Base-by-base conservation (phyloP, 2,113 vertebrate genomes). In the Perccottus glenii region DNA sequence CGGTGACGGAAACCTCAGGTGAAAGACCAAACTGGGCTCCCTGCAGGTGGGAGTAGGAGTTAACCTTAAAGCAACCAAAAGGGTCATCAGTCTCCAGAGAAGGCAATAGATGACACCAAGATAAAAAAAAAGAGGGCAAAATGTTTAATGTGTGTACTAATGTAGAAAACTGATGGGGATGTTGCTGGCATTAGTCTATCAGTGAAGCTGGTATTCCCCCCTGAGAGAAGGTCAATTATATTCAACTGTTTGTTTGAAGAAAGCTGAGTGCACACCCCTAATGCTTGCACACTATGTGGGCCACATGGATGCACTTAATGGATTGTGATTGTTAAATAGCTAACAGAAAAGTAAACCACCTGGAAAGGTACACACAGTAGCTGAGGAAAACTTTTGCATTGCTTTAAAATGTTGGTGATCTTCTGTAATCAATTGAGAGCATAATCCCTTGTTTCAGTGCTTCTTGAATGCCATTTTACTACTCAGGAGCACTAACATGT, bases 1-100 rank as follows among this genome's bases (percentile, higher is more conserved):
- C 93, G 94, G 85, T 99, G 96, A 98, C 80, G 77, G 45, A 65
- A 42, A 47, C 11, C 49, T 38, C 40, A 9, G 38, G 11, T 15
- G 10, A 0, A 48, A 16, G 50, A 77, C 62, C 40, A 48, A 12
- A 5, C 69, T 42, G 60, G 53, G 69, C 60, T 40, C 66, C 65
- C 71, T 5, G 58, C 61, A 43, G 73, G 64, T 74, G 60, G 40
- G n/a, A 80, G 10, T 60, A 35, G 38, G 45, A 27, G 38, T 67
- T 40, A 68, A 61, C 65, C 67, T 80, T 19, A 35, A 62, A 58
- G 77, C 67, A 70, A 45, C 57, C 33, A 45, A 5, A 43, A 55
- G 60, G 50, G 32, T 9, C 42, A 9, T 67, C 50, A 40, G 60
- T 55, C 59, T 70, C 38, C 5, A 60, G 52, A 5, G 0, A 15